Evolutionary conservation across 1,140 invertebrate genomes (phyloP).

Genomic region (Atta cephalotes): DNA sequence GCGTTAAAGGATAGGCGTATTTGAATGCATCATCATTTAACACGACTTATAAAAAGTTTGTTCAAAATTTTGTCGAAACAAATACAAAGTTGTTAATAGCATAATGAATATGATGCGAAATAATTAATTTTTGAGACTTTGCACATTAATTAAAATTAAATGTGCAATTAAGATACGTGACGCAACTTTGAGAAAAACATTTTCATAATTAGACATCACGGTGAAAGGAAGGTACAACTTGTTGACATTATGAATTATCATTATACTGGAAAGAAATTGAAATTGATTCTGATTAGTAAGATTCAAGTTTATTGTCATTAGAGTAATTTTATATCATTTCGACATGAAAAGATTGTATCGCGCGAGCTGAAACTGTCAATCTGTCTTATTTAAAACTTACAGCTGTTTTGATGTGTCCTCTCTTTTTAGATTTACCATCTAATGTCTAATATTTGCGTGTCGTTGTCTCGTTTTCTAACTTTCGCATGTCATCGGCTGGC

Average conservation of each 20-base stretch:
- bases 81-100: conserved; percentile 27
- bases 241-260: not conserved
- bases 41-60: not conserved
- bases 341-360: not conserved
- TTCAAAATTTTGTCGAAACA: conserved; percentile 9
- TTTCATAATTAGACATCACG: not conserved
- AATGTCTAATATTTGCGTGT: not conserved
- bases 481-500: conserved; percentile 4
- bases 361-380: not conserved
- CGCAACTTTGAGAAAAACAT: not conserved
- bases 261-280: not conserved
- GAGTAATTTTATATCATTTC: conserved; percentile 2
- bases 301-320: not conserved
- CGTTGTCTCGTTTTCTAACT: not conserved
- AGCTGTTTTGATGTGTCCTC: not conserved
- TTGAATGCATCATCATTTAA: conserved; percentile 10
- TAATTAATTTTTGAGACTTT: conserved; percentile 54
- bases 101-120: conserved; percentile 4
- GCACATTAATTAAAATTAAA: not conserved
- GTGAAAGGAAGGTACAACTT: not conserved
- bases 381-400: not conserved
- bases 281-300: not conserved
- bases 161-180: not conserved
- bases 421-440: not conserved
- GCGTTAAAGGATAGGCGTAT: not conserved